These are phyloP conservation scores for Forbesichthys papilliferus DNA, from an alignment of 2,113 vertebrate species.

Conservation along the genomic window DNA sequence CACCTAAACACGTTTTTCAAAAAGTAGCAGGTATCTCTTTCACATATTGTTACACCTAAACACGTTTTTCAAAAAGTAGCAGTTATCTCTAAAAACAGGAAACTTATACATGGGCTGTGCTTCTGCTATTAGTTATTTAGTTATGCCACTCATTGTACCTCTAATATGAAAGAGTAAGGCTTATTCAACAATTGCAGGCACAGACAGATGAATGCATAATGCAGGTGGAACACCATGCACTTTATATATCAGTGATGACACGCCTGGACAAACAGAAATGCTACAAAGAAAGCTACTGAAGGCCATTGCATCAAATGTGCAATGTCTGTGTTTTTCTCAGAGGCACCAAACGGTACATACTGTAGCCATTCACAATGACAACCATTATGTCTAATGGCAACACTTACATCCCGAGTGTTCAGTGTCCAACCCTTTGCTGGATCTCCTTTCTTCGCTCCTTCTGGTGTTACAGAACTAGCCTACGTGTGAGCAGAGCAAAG, in stretches of 20 bases:
- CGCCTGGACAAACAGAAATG: no score
- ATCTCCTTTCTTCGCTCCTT: conserved; percentile 47
- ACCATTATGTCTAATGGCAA: background rate
- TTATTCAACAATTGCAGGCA: background rate
- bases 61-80: no score
- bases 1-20: no score
- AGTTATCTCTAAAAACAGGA: background rate
- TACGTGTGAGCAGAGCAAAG: conserved; percentile 77
- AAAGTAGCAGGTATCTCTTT: no score
- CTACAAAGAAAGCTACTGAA: no score
- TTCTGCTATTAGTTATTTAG: background rate
- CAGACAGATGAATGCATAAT: background rate
- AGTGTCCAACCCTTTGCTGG: conserved; percentile 57
- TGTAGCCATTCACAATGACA: no score
- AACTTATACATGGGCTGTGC: background rate
- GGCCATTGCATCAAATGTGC: background rate
- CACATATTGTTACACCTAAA: no score
- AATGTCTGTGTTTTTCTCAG: background rate
- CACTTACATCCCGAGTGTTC: conserved; percentile 74
- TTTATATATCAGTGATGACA: no score
- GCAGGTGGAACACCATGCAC: background rate
- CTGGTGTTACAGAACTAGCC: conserved; percentile 71
- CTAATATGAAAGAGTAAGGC: background rate
- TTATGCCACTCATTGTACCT: background rate
- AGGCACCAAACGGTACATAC: background rate